phyloP scores from a whole-genome alignment of 1,140 invertebrate species.

The Aphidius gifuensis region DNA sequence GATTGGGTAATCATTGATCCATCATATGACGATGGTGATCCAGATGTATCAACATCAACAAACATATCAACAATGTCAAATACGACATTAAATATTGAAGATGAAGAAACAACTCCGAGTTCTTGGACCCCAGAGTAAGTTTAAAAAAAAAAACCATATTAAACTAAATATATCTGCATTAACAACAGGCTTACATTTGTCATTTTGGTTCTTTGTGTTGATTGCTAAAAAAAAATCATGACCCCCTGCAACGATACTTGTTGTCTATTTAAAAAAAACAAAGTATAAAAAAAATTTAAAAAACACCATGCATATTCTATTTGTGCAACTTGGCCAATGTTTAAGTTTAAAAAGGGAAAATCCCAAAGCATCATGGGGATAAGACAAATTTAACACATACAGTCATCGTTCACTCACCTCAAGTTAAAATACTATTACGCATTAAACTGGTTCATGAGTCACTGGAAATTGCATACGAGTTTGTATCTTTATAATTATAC shows the following conservation, averaged over 20 bases:
- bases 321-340: neutral
- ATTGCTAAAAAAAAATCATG: neutral
- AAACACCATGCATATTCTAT: slow-evolving; percentile 12
- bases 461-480: slow-evolving; percentile 16
- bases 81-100: slow-evolving; percentile 17
- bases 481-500: slow-evolving; percentile 22
- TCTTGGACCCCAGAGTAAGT: slow-evolving; percentile 29
- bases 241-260: too few relatives aligned
- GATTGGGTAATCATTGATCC: slow-evolving; percentile 18
- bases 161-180: neutral
- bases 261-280: too few relatives aligned
- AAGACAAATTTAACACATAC: slow-evolving; percentile 14
- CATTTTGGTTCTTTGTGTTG: neutral
- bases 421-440: slow-evolving; percentile 19
- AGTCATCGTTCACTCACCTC: slow-evolving; percentile 17
- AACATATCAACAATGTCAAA: slow-evolving; percentile 5
- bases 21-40: slow-evolving; percentile 21
- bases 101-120: slow-evolving; percentile 28
- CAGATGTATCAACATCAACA: slow-evolving; percentile 15
- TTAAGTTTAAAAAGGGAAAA: neutral
- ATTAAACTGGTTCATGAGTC: slow-evolving; percentile 25
- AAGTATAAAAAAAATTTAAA: neutral
- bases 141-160: neutral
- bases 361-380: slow-evolving; percentile 6
- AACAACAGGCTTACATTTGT: neutral